These are phyloP conservation scores for Oriolus oriolus DNA, from an alignment of 2,113 vertebrate genomes.

Conservation along the genomic window DNA sequence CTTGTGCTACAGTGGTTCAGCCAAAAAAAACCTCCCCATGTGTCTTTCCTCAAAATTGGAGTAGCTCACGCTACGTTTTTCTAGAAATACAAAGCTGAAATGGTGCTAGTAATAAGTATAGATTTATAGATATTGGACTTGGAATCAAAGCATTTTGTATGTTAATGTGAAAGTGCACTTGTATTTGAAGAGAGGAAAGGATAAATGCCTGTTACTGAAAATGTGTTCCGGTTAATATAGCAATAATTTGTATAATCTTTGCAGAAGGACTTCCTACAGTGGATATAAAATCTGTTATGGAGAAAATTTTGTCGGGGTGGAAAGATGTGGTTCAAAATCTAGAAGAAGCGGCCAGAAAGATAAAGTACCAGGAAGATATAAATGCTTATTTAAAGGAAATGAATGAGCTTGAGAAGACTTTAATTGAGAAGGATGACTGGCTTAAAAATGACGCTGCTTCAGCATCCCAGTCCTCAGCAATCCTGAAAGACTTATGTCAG, in stretches of 20 bases:
- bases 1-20: not conserved
- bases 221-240: not conserved
- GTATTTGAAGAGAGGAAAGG: not conserved
- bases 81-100: not conserved
- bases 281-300: slow-evolving; percentile 67
- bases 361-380: slow-evolving; percentile 77
- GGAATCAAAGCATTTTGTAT: not conserved
- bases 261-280: slow-evolving; percentile 74
- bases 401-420: slow-evolving; percentile 66
- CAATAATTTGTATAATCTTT: not conserved
- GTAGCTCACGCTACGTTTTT: not conserved
- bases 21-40: rapidly evolving
- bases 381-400: slow-evolving; percentile 76
- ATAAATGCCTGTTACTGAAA: not conserved
- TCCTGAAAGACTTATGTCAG: slow-evolving; percentile 76
- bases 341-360: slow-evolving; percentile 72
- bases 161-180: not conserved
- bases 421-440: slow-evolving; percentile 80
- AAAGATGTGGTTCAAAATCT: slow-evolving; percentile 70
- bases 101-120: not conserved
- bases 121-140: not conserved
- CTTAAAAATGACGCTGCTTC: slow-evolving; percentile 4
- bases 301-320: slow-evolving; percentile 75
- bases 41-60: not conserved
- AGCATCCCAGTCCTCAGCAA: slow-evolving; percentile 36